phyloP scores from a whole-genome alignment of 2,113 vertebrate species.

The Zosterops lateralis region DNA sequence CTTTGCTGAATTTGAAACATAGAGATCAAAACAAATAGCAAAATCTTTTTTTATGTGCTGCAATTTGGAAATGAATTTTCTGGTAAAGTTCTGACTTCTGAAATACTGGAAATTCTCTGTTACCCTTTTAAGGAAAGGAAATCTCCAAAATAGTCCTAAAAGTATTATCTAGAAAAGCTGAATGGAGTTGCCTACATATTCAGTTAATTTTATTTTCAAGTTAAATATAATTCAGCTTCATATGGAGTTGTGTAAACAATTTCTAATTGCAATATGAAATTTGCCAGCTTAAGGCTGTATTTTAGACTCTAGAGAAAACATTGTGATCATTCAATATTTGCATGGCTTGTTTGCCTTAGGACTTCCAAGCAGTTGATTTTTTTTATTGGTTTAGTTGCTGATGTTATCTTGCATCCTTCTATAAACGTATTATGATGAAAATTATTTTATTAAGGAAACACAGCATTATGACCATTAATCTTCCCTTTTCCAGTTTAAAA shows the following conservation, averaged over 20 bases:
- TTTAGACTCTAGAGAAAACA: background rate
- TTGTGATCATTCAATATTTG: background rate
- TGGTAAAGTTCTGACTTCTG: background rate
- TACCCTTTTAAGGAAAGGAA: background rate
- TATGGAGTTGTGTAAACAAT: background rate
- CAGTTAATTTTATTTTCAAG: background rate
- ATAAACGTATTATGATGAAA: background rate
- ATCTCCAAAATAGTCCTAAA: background rate
- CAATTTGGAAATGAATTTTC: background rate
- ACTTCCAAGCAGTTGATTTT: background rate
- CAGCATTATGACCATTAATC: fast-evolving
- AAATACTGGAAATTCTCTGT: background rate
- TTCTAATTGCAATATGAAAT: background rate
- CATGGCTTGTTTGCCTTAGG: background rate
- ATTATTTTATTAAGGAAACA: background rate
- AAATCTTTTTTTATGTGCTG: background rate
- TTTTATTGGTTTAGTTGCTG: background rate
- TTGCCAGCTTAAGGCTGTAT: background rate
- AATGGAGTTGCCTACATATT: background rate
- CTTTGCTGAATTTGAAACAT: background rate
- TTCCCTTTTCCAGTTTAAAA: background rate
- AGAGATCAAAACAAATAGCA: fast-evolving
- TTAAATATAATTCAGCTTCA: background rate
- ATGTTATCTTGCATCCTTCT: background rate
- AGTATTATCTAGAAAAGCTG: background rate